A percentile compares a stretch with the other conserved stretches of the same genome.
phyloP scores from a whole-genome alignment of 1,140 invertebrate genomes.

The Drosophila ohnishii region DNA sequence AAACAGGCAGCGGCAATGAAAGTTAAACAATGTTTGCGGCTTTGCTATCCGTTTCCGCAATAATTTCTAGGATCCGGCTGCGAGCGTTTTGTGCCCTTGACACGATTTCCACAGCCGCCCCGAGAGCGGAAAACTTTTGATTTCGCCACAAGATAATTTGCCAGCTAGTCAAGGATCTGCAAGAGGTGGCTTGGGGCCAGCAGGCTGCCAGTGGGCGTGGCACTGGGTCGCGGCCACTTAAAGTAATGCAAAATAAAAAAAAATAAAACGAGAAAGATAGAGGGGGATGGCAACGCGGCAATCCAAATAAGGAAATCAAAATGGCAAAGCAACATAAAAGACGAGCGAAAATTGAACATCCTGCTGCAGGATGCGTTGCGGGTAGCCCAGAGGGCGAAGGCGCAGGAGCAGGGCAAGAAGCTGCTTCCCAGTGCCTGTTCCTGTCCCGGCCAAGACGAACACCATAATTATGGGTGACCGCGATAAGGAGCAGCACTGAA shows the following conservation, averaged over 20 bases:
- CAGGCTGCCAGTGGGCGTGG: slow-evolving; percentile 5
- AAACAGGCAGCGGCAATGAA: slow-evolving; percentile 55
- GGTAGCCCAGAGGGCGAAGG: not conserved
- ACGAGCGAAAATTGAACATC: slow-evolving; percentile 78
- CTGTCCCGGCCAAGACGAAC: slow-evolving; percentile 44
- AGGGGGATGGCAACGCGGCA: slow-evolving; percentile 55
- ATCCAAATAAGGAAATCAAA: slow-evolving; percentile 81
- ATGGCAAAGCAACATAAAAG: slow-evolving; percentile 75
- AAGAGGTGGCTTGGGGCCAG: not conserved
- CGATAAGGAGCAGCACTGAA: slow-evolving; percentile 42
- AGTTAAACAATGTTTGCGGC: slow-evolving; percentile 74
- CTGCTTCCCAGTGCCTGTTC: slow-evolving; percentile 9
- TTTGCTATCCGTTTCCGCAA: slow-evolving; percentile 73
- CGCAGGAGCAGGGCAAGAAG: slow-evolving; percentile 1
- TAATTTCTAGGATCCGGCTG: slow-evolving; percentile 70
- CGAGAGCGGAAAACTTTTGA: slow-evolving; percentile 68
- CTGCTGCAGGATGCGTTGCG: slow-evolving; percentile 71
- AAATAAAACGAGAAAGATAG: slow-evolving; percentile 32
- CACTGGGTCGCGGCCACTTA: slow-evolving; percentile 58
- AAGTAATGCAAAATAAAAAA: slow-evolving; percentile 68
- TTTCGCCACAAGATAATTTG: slow-evolving; percentile 72
- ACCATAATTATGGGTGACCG: slow-evolving; percentile 58
- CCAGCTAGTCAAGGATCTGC: slow-evolving; percentile 25
- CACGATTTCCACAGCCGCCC: slow-evolving; percentile 47
- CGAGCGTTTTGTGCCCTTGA: slow-evolving; percentile 61